A percentile compares a stretch with the other conserved stretches of the same genome.
phyloP scores from a whole-genome alignment of 2,888 invertebrate genomes.

The Lymantria dispar region DNA sequence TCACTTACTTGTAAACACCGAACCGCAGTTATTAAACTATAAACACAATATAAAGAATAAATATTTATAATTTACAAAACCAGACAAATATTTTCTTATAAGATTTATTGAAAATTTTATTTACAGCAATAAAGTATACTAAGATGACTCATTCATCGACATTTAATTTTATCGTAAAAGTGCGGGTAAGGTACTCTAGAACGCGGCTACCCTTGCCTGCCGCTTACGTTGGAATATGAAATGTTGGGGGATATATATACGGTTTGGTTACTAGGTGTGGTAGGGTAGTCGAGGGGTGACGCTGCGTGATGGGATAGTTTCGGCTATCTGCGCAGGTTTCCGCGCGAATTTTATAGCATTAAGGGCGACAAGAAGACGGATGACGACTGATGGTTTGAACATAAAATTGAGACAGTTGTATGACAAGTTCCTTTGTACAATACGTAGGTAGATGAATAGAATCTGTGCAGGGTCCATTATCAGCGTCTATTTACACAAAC shows the following conservation, averaged over 20 bases:
- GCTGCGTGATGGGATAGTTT: constrained; percentile 40
- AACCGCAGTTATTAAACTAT: background rate
- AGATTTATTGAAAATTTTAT: background rate
- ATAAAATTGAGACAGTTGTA: constrained; percentile 28
- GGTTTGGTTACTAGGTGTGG: constrained; percentile 36
- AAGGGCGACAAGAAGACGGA: constrained; percentile 48
- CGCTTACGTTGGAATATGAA: constrained; percentile 5
- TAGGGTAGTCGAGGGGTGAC: constrained; percentile 28
- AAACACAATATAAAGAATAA: background rate
- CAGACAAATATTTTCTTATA: background rate
- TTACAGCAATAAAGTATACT: background rate
- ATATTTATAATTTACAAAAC: background rate
- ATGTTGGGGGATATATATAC: background rate
- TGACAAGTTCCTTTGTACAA: constrained; percentile 30
- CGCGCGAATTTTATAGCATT: constrained; percentile 34
- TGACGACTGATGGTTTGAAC: constrained; percentile 34
- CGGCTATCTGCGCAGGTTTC: constrained; percentile 43
- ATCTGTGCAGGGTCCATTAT: background rate
- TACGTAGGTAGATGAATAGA: constrained; percentile 7
- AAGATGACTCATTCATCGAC: background rate
- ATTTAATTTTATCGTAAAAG: constrained; percentile 2
- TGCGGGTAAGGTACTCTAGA: background rate
- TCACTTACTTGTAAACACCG: constrained; percentile 9
- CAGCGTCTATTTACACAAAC: background rate
- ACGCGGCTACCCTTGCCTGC: background rate